phyloP scores from a whole-genome alignment of 2,797 vertebrate genomes.

The Cuculus canorus region DNA sequence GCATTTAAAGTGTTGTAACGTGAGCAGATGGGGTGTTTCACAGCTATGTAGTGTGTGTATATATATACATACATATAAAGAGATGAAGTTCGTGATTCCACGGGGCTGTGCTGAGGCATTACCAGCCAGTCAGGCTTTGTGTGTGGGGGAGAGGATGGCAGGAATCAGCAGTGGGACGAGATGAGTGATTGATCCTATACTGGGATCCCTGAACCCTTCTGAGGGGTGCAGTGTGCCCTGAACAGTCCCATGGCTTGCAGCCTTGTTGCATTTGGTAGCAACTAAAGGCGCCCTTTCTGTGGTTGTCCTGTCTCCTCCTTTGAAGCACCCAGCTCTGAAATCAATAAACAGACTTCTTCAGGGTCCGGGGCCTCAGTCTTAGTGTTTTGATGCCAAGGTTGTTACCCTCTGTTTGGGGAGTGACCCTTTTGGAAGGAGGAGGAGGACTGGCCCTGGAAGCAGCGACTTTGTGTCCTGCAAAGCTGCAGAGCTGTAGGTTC shows the following conservation, averaged over 20 bases:
- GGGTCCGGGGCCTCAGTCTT: neutral
- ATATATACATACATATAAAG: neutral
- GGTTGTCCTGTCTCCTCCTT: neutral
- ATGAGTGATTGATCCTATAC: neutral
- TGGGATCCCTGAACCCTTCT: neutral
- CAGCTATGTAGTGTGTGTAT: neutral
- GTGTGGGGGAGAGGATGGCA: neutral
- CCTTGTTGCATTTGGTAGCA: neutral
- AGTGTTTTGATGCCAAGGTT: neutral
- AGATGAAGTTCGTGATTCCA: neutral
- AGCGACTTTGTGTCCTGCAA: neutral
- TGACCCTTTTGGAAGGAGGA: neutral
- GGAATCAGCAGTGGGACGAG: neutral
- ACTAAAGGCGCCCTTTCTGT: neutral
- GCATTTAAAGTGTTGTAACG: constrained; percentile 17
- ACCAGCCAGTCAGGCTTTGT: rapidly evolving
- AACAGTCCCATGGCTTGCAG: neutral
- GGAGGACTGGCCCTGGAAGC: neutral
- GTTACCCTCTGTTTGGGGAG: neutral
- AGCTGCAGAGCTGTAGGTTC: neutral
- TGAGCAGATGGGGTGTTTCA: constrained; percentile 66
- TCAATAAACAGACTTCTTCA: neutral
- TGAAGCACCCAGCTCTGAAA: neutral
- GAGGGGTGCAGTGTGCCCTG: neutral
- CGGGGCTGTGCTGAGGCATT: neutral